Conservation (phyloP, 2,888 invertebrate genomes). For the Tenthredo notha region DNA sequence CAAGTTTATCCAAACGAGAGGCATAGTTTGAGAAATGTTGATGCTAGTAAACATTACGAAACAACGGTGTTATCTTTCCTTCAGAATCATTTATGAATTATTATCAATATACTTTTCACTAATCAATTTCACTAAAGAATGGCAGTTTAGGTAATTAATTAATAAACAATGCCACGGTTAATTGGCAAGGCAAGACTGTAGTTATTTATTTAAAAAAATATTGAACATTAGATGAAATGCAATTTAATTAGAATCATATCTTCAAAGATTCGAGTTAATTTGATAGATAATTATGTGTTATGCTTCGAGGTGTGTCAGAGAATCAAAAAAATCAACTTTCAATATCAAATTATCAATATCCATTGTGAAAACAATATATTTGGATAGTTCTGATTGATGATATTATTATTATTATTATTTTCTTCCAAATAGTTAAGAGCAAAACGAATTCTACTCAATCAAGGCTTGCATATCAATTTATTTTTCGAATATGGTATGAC, state of each 20-base stretch:
- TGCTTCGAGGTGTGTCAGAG: not conserved
- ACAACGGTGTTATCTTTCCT: constrained; percentile 95
- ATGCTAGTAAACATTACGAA: constrained; percentile 98
- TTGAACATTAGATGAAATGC: constrained; percentile 5
- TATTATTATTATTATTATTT: not conserved
- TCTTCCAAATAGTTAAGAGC: not conserved
- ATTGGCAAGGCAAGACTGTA: constrained; percentile 30
- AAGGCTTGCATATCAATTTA: not conserved
- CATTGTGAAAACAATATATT: not conserved
- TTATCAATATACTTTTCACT: not conserved
- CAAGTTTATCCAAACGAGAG: constrained; percentile 98
- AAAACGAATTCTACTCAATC: not conserved
- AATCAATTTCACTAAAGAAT: constrained; percentile 35
- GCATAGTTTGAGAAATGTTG: constrained; percentile 95
- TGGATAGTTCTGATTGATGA: not conserved
- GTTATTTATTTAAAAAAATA: constrained; percentile 44
- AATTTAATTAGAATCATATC: constrained; percentile 36
- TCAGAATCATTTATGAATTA: constrained; percentile 86
- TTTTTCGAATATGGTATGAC: not conserved
- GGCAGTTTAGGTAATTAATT: constrained; percentile 46
- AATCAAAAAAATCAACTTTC: constrained; percentile 7
- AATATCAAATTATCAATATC: not conserved
- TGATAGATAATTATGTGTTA: constrained; percentile 16
- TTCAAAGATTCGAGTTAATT: constrained; percentile 7
- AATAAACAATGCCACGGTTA: not conserved